phyloP scores from a whole-genome alignment of 2,888 invertebrate genomes.

The Dicyrtoma fusca region DNA sequence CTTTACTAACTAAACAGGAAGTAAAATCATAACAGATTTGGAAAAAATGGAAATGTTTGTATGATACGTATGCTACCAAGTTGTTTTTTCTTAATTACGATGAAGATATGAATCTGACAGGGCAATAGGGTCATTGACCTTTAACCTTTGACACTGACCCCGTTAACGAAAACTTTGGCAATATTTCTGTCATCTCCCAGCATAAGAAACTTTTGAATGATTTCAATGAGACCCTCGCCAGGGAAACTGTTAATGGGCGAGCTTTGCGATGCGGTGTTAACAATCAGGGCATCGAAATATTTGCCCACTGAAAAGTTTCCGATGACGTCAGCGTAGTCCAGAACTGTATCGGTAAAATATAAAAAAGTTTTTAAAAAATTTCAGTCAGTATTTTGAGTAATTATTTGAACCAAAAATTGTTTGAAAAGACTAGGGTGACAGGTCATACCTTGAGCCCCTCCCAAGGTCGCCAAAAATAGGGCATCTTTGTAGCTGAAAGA shows the following conservation, averaged over 20 bases:
- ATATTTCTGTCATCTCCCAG: slow-evolving; percentile 85
- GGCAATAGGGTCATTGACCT: no score
- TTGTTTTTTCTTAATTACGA: no score
- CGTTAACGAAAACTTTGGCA: slow-evolving; percentile 73
- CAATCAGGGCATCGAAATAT: slow-evolving; percentile 81
- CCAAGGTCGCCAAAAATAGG: slow-evolving; percentile 82
- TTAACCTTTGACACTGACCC: slow-evolving; percentile 63
- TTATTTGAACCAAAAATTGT: background rate
- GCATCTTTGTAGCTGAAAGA: slow-evolving; percentile 69
- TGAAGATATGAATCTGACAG: no score
- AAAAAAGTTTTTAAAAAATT: background rate
- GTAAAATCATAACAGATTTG: no score
- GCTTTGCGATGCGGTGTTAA: slow-evolving; percentile 67
- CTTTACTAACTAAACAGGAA: no score
- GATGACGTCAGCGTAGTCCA: slow-evolving; percentile 67
- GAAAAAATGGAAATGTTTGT: no score
- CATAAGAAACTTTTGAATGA: slow-evolving; percentile 76
- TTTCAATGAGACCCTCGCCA: slow-evolving; percentile 63
- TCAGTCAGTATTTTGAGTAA: slow-evolving; percentile 46
- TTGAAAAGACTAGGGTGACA: slow-evolving; percentile 23
- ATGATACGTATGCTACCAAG: no score
- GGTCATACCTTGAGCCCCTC: slow-evolving; percentile 80
- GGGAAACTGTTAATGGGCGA: slow-evolving; percentile 58
- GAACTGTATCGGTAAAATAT: slow-evolving; percentile 68
- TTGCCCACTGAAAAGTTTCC: slow-evolving; percentile 82